Evolutionary conservation across 2,888 invertebrate genomes (phyloP).

Genomic region (Caenorhabditis sp.): DNA sequence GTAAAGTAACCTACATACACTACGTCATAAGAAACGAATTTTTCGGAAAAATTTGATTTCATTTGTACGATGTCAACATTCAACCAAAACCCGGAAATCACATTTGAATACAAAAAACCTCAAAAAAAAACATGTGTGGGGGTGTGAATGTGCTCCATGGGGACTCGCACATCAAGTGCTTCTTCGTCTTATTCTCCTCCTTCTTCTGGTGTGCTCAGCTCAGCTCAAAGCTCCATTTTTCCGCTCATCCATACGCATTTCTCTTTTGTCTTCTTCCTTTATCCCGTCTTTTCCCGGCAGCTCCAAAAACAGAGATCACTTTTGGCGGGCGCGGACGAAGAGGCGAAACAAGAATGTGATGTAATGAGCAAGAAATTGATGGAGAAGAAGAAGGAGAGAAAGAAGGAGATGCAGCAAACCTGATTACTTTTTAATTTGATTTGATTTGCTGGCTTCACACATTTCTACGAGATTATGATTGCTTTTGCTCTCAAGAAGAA

Average conservation of each 20-base stretch:
- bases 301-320: constrained; percentile 40
- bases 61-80: too few species aligned
- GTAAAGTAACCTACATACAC: too few species aligned
- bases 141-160: background rate
- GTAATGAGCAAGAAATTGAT: constrained; percentile 12
- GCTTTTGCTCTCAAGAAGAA: constrained; percentile 6
- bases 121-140: constrained; percentile 15
- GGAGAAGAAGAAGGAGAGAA: background rate
- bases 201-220: background rate
- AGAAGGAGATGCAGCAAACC: constrained; percentile 27
- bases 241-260: constrained; percentile 16
- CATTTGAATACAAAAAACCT: constrained; percentile 2
- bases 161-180: constrained; percentile 26
- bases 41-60: too few species aligned
- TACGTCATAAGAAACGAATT: too few species aligned
- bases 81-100: background rate
- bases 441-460: too few species aligned
- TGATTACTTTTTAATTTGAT: constrained; percentile 50
- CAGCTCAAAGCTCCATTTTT: constrained; percentile 3
- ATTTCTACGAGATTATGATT: constrained; percentile 26
- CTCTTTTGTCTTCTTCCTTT: constrained; percentile 24
- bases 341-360: constrained; percentile 14
- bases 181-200: background rate
- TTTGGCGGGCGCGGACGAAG: constrained; percentile 1
- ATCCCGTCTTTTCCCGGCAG: background rate